Conservation (phyloP, 1,140 invertebrate genomes). For the Anoplophora glabripennis region DNA sequence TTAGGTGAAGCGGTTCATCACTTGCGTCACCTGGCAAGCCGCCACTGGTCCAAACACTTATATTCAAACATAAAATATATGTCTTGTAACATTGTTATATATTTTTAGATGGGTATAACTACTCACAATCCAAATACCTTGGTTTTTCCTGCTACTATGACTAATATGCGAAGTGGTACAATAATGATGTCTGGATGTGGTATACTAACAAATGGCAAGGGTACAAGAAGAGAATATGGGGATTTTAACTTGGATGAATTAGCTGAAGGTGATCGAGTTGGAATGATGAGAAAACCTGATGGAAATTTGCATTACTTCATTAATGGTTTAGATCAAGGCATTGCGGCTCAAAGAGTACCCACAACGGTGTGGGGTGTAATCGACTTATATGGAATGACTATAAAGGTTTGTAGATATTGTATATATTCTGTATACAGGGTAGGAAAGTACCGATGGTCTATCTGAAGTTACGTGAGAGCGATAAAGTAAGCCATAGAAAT, state of each 20-base stretch:
- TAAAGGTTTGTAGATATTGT: conserved; percentile 62
- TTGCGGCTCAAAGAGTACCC: conserved; percentile 78
- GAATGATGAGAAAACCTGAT: conserved; percentile 77
- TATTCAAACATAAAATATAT: too few species aligned
- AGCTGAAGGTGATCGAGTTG: conserved; percentile 84
- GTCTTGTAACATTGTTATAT: too few species aligned
- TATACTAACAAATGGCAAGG: conserved; percentile 91
- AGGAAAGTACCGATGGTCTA: too few species aligned
- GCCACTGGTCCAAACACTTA: too few species aligned
- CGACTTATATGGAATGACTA: conserved; percentile 95
- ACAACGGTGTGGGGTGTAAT: conserved; percentile 85
- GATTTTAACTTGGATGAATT: conserved; percentile 93
- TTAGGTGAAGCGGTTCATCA: too few species aligned
- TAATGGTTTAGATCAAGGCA: conserved; percentile 89
- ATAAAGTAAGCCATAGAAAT: too few species aligned
- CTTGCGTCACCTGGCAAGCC: too few species aligned
- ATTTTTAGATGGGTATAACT: conserved; percentile 78
- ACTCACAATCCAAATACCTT: conserved; percentile 86
- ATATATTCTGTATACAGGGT: too few species aligned
- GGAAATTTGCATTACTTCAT: conserved; percentile 91
- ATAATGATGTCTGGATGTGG: conserved; percentile 98
- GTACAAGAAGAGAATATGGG: conserved; percentile 87
- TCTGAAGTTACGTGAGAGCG: too few species aligned
- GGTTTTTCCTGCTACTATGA: conserved; percentile 96
- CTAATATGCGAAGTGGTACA: conserved; percentile 91